Evolutionary conservation across 2,888 invertebrate species (phyloP), one percentile per base, ranked within the genome.

Genomic region (Magallana nippona): DNA sequence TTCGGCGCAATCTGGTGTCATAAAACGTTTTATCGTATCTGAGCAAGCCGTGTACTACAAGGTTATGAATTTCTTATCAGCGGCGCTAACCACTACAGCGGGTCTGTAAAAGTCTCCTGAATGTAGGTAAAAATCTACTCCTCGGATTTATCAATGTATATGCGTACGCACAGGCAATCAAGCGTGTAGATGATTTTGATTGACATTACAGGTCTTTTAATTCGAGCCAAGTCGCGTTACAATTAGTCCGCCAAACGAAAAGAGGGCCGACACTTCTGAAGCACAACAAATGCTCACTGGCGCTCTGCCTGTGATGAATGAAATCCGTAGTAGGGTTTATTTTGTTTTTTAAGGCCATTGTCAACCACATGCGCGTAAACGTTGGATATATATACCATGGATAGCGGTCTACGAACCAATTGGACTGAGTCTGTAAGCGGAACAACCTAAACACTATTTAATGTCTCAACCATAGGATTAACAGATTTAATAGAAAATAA

Each of bases 161-260:
- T 79, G 57, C 57, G 79, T 57, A 79, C 79, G 79, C 79, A 71
- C 27, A 58, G 57, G 80, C 82, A 80, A 71, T 83, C 83, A 80
- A 83, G 83, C 83, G 83, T 80, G 57, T 71, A 71, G 56, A 57
- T 32, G 83, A 83, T 63, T 80, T 80, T 83, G 83, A 83, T 83
- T 83, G 83, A 83, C 83, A 83, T 71, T 58, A 71, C 32, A 83
- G 80, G 63, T 56, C 80, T 80, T 77, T 83, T 80, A 83, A 55
- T 71, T 71, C 60, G 15, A 22, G 55, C 82, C 60, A 55, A 58
- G 82, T 17, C 82, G 82, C 63, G 22, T 81, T 71, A 82, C 82
- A 82, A 82, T 71, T 82, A 82, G 82, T 71, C 71, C 82, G 71
- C 82, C 10, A 60, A 58, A 44, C 22, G 56, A 82, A 82, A 82